Percentiles rank a stretch among this genome's conserved stretches.
Conservation (phyloP, 2,888 invertebrate genomes). For the Cistogaster globosa region DNA sequence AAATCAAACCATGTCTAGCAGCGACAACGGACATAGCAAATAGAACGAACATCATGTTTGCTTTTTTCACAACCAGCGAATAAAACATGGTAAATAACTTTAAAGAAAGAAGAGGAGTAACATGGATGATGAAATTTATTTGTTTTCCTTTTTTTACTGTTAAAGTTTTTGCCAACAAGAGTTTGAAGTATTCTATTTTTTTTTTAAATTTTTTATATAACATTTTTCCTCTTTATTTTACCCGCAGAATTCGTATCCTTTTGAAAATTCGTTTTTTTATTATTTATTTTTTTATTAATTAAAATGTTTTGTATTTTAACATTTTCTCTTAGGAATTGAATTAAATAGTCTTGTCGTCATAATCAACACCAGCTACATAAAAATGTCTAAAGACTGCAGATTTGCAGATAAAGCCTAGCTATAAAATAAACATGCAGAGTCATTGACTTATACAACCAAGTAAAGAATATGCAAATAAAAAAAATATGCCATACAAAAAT, state of each 20-base stretch:
- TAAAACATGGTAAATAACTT: too few relatives aligned
- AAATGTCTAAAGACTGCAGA: constrained; percentile 63
- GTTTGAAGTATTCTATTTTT: neutral
- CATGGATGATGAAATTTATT: constrained; percentile 24
- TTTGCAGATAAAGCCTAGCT: constrained; percentile 36
- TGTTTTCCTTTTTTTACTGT: constrained; percentile 4
- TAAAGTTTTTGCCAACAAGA: neutral
- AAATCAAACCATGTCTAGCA: constrained; percentile 41
- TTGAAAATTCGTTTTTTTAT: constrained; percentile 32
- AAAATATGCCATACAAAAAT: constrained; percentile 22
- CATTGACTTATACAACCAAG: neutral
- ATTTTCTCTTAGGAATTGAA: constrained; percentile 57
- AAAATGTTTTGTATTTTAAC: constrained; percentile 28
- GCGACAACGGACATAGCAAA: constrained; percentile 30
- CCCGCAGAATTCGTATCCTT: constrained; percentile 9
- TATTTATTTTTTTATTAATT: constrained; percentile 30
- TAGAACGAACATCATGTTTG: constrained; percentile 9
- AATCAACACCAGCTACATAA: constrained; percentile 40
- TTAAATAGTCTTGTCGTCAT: constrained; percentile 61
- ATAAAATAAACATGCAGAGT: constrained; percentile 48
- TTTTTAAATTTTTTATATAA: neutral
- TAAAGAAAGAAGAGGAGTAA: neutral
- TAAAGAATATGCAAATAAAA: constrained; percentile 40
- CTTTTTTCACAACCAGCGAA: too few relatives aligned
- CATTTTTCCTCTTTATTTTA: constrained; percentile 18